phyloP scores from a whole-genome alignment of 2,797 vertebrate genomes.

The Squalus acanthias region DNA sequence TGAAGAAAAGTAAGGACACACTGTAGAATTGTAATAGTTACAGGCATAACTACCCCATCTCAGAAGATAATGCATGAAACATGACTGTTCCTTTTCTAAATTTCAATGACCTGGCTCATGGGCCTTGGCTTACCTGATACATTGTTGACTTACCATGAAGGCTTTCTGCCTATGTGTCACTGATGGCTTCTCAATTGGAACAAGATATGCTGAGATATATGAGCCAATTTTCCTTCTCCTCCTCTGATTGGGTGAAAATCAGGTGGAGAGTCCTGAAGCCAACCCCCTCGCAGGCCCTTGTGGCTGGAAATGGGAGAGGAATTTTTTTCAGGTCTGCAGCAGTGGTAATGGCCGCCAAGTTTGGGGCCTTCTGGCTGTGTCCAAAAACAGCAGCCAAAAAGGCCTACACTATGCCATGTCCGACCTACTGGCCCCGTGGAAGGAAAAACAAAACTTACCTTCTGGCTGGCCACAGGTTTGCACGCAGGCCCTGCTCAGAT shows the following conservation, averaged over 20 bases:
- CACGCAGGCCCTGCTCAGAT: background rate
- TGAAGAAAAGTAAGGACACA: background rate
- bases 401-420: background rate
- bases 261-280: background rate
- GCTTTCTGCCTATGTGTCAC: background rate
- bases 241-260: background rate
- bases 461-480: background rate
- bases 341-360: background rate
- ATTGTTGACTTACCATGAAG: background rate
- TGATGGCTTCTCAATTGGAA: background rate
- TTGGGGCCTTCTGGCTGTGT: background rate
- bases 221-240: background rate
- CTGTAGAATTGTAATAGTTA: background rate
- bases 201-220: background rate
- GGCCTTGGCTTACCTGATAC: no score
- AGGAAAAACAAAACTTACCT: background rate
- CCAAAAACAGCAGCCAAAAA: background rate
- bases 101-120: background rate
- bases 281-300: background rate
- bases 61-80: background rate
- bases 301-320: background rate
- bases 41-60: background rate
- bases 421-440: background rate
- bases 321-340: background rate
- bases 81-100: background rate